Conservation (phyloP, 1,140 invertebrate genomes). For the Micrasema minimum region DNA sequence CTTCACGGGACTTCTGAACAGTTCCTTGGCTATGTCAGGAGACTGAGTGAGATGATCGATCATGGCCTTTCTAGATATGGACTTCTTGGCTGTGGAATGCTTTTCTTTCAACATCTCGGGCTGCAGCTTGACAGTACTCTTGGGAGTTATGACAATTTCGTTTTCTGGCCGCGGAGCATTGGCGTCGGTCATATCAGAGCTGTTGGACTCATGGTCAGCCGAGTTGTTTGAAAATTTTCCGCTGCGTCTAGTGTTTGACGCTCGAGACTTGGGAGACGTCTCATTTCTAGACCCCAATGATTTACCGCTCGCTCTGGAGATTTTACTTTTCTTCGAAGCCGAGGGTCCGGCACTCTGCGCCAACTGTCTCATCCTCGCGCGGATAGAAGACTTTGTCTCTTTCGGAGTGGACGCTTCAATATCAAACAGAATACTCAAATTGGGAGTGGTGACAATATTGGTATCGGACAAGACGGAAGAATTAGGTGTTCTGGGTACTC, state of each 20-base stretch:
- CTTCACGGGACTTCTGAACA: slow-evolving; percentile 65
- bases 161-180: slow-evolving; percentile 48
- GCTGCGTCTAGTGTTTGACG: slow-evolving; percentile 17
- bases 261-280: slow-evolving; percentile 4
- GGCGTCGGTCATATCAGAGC: slow-evolving; percentile 47
- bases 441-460: slow-evolving; percentile 48
- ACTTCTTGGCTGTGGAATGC: slow-evolving; percentile 65
- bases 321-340: neutral
- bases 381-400: slow-evolving; percentile 26
- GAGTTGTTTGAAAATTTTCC: slow-evolving; percentile 29
- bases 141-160: slow-evolving; percentile 59
- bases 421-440: slow-evolving; percentile 46
- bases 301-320: slow-evolving; percentile 17
- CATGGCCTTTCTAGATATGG: slow-evolving; percentile 60
- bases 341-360: slow-evolving; percentile 1
- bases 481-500: slow-evolving; percentile 15
- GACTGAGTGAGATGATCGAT: slow-evolving; percentile 63
- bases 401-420: slow-evolving; percentile 48
- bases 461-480: neutral
- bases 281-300: slow-evolving; percentile 17
- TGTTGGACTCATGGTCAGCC: slow-evolving; percentile 38
- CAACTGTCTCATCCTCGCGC: slow-evolving; percentile 35
- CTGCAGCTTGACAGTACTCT: slow-evolving; percentile 57
- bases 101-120: slow-evolving; percentile 63
- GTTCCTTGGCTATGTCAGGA: slow-evolving; percentile 60